A percentile compares a stretch with the other conserved stretches of the same genome.
These are phyloP conservation scores for Kuschelorhynchus macadamiae DNA, from an alignment of 2,888 invertebrate genomes.

Conservation along the genomic window DNA sequence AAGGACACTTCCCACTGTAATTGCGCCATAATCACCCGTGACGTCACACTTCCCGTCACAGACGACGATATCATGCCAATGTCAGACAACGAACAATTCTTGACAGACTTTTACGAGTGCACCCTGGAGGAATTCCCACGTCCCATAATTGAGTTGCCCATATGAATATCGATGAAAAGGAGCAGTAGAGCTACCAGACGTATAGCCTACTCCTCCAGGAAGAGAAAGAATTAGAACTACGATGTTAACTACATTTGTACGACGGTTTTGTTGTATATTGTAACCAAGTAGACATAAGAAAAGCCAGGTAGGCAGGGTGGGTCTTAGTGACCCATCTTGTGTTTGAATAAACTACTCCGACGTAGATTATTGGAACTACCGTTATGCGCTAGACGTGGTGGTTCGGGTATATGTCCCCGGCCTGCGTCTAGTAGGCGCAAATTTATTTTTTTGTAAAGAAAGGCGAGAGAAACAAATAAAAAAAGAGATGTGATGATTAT, in stretches of 20 bases:
- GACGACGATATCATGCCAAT: conserved; percentile 61
- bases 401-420: too few relatives aligned
- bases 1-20: conserved; percentile 70
- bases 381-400: background rate
- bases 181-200: conserved; percentile 28
- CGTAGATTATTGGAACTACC: conserved; percentile 9
- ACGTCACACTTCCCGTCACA: conserved; percentile 58
- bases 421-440: background rate
- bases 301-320: too few relatives aligned
- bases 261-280: conserved; percentile 10
- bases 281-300: too few relatives aligned
- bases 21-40: conserved; percentile 73
- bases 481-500: conserved; percentile 4
- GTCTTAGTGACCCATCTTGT: background rate
- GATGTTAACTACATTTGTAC: conserved; percentile 15
- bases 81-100: conserved; percentile 74
- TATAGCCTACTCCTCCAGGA: conserved; percentile 28
- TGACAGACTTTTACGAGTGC: conserved; percentile 79
- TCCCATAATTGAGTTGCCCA: conserved; percentile 77
- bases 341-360: conserved; percentile 11
- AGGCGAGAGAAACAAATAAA: conserved; percentile 11
- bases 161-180: conserved; percentile 53
- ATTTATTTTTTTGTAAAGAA: conserved; percentile 15
- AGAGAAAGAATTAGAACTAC: conserved; percentile 22
- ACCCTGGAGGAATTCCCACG: conserved; percentile 76